Evolutionary conservation across 2,113 vertebrate genomes (phyloP).

Genomic region (Corythornis cristatus): DNA sequence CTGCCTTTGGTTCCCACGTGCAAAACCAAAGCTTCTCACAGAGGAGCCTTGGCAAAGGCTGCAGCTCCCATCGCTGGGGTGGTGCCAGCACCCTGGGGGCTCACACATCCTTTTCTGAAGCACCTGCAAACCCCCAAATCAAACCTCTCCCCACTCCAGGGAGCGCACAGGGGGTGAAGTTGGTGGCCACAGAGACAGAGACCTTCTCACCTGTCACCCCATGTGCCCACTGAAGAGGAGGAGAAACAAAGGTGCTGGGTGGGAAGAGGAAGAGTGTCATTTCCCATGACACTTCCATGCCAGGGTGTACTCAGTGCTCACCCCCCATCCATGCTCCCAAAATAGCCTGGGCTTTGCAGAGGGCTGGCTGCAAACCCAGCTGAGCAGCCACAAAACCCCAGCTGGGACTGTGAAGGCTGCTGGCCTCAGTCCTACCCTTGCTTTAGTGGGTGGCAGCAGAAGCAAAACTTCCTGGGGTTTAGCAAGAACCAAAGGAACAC

Average conservation of each 20-base stretch:
- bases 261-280: neutral
- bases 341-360: neutral
- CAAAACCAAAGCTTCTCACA: neutral
- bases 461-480: neutral
- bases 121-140: neutral
- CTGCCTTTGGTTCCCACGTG: neutral
- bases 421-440: neutral
- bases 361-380: neutral
- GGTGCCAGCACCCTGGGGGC: rapidly evolving
- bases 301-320: rapidly evolving
- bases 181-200: neutral
- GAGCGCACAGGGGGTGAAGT: rapidly evolving
- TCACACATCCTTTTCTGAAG: neutral
- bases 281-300: neutral
- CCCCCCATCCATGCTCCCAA: rapidly evolving
- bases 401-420: neutral
- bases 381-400: neutral
- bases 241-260: rapidly evolving
- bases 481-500: neutral
- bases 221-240: neutral
- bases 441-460: neutral
- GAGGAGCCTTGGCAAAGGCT: neutral
- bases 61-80: neutral
- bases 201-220: neutral
- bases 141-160: rapidly evolving